Percentiles rank a stretch among this genome's conserved stretches.
These are phyloP conservation scores for Notolepis coatsorum DNA, from an alignment of 2,797 vertebrate species.

Conservation along the genomic window DNA sequence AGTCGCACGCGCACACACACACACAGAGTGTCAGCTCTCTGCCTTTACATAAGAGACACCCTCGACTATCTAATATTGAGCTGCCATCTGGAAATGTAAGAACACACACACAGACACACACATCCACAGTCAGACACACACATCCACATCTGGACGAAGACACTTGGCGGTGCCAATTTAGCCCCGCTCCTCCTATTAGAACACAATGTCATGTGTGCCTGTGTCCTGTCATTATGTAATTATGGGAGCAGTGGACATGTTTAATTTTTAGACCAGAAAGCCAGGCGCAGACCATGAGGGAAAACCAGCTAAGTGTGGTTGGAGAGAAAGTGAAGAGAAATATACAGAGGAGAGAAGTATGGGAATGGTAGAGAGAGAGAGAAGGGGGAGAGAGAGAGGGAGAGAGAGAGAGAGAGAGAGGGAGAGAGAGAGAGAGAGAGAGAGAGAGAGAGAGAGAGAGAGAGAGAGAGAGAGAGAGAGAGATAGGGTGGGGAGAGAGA, in stretches of 20 bases:
- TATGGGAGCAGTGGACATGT: conserved; percentile 44
- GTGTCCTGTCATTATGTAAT: conserved; percentile 64
- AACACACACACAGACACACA: background rate
- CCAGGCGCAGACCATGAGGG: conserved; percentile 10
- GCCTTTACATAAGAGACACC: background rate
- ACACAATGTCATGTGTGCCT: conserved; percentile 35
- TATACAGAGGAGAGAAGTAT: background rate
- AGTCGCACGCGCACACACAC: conserved; percentile 2
- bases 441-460: background rate
- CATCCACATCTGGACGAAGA: conserved; percentile 35
- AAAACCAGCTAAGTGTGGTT: too few relatives aligned
- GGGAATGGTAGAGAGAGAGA: background rate
- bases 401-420: conserved; percentile 8
- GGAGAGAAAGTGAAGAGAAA: too few relatives aligned
- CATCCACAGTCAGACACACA: conserved; percentile 5
- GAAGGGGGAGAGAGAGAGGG: conserved; percentile 3
- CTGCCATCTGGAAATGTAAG: conserved; percentile 3
- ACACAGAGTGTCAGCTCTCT: background rate
- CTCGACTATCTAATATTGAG: background rate
- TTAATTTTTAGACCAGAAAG: conserved; percentile 55
- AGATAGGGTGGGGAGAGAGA: too few relatives aligned
- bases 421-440: background rate
- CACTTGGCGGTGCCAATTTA: conserved; percentile 39
- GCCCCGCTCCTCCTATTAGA: conserved; percentile 25
- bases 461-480: background rate